Conservation (phyloP, 2,797 vertebrate genomes). For the Phoxinus dragarum region DNA sequence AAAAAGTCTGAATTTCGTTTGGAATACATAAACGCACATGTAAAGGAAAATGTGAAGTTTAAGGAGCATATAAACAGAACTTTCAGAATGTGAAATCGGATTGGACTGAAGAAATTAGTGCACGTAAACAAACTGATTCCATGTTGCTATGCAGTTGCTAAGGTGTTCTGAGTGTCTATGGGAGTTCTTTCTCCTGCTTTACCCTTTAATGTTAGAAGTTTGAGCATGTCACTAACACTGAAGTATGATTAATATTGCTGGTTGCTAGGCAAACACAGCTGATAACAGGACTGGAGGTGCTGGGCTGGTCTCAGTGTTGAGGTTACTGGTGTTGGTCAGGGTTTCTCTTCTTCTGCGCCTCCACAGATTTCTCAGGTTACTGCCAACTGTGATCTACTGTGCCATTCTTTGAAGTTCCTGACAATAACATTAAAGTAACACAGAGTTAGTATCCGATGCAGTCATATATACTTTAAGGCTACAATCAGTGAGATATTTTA, state of each 20-base stretch:
- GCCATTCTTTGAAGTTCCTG: neutral
- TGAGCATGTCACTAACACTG: too few relatives aligned
- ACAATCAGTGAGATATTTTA: neutral
- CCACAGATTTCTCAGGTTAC: constrained; percentile 9
- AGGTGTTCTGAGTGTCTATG: neutral
- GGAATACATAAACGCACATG: neutral
- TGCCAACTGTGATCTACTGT: constrained; percentile 40
- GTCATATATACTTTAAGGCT: neutral
- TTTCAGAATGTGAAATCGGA: neutral
- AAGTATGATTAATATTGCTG: neutral
- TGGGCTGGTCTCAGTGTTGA: constrained; percentile 27
- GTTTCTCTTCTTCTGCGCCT: constrained; percentile 31
- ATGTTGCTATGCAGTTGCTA: neutral
- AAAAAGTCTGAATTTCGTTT: too few relatives aligned
- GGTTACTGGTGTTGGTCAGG: constrained; percentile 23
- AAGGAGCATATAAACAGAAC: neutral
- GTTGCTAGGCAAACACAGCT: neutral
- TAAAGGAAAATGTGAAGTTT: neutral
- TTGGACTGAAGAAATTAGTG: neutral
- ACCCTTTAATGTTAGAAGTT: neutral
- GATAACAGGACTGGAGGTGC: neutral
- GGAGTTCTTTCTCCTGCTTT: neutral
- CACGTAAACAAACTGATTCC: neutral
- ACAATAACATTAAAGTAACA: neutral
- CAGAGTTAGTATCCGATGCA: neutral